These are phyloP conservation scores for Mercenaria mercenaria DNA, from an alignment of 1,140 invertebrate species.

Conservation along the genomic window DNA sequence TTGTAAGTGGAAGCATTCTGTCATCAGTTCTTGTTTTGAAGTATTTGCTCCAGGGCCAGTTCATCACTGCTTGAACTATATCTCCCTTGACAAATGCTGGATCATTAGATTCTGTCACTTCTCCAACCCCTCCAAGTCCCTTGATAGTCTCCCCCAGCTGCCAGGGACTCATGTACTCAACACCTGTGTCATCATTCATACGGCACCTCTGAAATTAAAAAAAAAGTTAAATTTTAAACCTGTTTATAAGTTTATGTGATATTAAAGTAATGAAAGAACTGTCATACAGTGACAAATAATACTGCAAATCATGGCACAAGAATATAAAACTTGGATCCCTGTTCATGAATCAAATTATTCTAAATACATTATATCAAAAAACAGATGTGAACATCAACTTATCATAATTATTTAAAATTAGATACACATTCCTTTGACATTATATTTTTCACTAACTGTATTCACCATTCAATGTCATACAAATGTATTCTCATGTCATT, in stretches of 20 bases:
- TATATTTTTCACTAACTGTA: no score
- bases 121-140: constrained; percentile 80
- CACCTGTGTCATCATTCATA: constrained; percentile 82
- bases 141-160: constrained; percentile 73
- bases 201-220: constrained; percentile 78
- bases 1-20: constrained; percentile 28
- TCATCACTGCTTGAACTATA: constrained; percentile 70
- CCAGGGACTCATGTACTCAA: constrained; percentile 79
- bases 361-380: no score
- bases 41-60: constrained; percentile 80
- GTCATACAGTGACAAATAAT: neutral
- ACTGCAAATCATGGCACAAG: no score
- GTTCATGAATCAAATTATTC: no score
- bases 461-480: no score
- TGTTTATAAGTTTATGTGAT: no score
- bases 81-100: constrained; percentile 71
- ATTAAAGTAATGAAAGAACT: neutral
- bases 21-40: constrained; percentile 65
- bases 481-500: no score
- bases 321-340: no score
- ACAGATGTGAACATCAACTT: no score
- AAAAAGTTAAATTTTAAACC: neutral
- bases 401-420: no score
- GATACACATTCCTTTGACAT: no score
- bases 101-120: constrained; percentile 70